phyloP scores from a whole-genome alignment of 2,113 vertebrate genomes.

The Burhinus bistriatus region DNA sequence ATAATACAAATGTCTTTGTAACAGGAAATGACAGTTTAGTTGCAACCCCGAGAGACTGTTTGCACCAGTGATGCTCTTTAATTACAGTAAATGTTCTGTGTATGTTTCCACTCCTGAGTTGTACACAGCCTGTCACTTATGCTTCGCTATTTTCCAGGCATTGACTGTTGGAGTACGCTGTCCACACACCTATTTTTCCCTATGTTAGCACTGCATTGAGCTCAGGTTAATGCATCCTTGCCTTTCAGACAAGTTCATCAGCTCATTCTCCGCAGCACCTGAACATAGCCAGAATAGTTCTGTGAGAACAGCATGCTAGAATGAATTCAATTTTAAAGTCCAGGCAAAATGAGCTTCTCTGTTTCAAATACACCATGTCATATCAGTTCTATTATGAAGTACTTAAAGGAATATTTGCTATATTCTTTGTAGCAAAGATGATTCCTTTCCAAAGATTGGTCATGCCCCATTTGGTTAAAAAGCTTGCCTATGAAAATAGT shows the following conservation, averaged over 20 bases:
- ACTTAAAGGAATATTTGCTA: background rate
- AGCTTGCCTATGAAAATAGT: background rate
- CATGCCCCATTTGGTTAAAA: background rate
- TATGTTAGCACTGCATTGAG: background rate
- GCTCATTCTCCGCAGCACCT: background rate
- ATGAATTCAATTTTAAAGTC: background rate
- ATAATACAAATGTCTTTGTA: background rate
- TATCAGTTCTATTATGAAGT: background rate
- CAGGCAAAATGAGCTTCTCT: background rate
- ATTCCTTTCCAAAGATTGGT: background rate
- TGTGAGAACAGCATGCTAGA: background rate
- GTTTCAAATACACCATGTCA: background rate
- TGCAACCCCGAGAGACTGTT: background rate
- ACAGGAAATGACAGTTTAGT: background rate
- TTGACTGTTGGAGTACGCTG: background rate
- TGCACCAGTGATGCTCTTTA: background rate
- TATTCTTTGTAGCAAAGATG: background rate
- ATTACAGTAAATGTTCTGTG: background rate
- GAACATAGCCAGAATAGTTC: fast-evolving
- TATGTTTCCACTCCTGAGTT: background rate
- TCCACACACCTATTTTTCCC: background rate
- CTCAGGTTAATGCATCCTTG: background rate
- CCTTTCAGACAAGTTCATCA: background rate
- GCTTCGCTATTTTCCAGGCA: background rate
- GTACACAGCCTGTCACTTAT: background rate